Evolutionary conservation across 2,797 vertebrate genomes (phyloP).

Genomic region (Leptodactylus fallax): DNA sequence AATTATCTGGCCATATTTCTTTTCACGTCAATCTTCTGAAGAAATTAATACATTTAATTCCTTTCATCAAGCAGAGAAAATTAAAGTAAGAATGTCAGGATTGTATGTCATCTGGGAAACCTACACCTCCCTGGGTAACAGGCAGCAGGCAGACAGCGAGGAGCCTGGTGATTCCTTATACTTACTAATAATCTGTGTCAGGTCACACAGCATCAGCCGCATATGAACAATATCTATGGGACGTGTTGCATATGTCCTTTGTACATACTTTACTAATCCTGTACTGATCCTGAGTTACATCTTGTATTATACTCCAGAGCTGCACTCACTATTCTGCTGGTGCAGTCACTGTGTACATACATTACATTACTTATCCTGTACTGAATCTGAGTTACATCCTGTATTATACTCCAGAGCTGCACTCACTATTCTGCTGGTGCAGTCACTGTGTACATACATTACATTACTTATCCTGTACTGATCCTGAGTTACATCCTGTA

Average conservation of each 20-base stretch:
- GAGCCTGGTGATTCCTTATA: constrained; percentile 39
- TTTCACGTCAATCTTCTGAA: constrained; percentile 18
- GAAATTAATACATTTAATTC: constrained; percentile 39
- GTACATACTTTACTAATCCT: not conserved
- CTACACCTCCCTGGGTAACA: constrained; percentile 30
- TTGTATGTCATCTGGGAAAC: constrained; percentile 55
- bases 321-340: not conserved
- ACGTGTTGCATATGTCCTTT: not conserved
- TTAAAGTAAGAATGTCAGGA: constrained; percentile 35
- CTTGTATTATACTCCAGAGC: not conserved
- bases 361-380: too few relatives aligned
- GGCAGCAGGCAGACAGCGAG: constrained; percentile 51
- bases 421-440: too few relatives aligned
- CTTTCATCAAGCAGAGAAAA: constrained; percentile 10
- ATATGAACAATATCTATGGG: not conserved
- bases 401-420: too few relatives aligned
- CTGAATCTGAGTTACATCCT: too few relatives aligned
- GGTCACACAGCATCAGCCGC: not conserved
- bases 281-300: not conserved
- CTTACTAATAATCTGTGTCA: constrained; percentile 26
- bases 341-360: too few relatives aligned
- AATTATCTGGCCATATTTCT: not conserved
- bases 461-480: too few relatives aligned
- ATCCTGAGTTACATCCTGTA: too few relatives aligned
- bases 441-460: too few relatives aligned